phyloP scores from a whole-genome alignment of 2,888 invertebrate genomes.

The Lithosia quadra region DNA sequence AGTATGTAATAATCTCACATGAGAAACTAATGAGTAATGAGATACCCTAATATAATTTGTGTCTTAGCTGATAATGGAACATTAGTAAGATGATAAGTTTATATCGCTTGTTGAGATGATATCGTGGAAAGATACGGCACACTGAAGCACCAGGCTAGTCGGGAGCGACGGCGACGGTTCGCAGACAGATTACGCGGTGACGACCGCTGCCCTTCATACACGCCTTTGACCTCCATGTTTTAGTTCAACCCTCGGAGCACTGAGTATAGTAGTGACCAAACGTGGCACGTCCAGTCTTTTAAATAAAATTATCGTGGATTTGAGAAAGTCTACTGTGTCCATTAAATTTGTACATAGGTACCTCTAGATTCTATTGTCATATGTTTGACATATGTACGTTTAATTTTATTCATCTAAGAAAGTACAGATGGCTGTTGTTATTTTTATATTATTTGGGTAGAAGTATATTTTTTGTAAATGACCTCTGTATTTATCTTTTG shows the following conservation, averaged over 20 bases:
- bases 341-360: conserved; percentile 82
- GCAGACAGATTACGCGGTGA: conserved; percentile 48
- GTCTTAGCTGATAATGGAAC: conserved; percentile 85
- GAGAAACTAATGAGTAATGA: conserved; percentile 82
- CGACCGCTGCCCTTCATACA: conserved; percentile 58
- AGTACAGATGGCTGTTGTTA: conserved; percentile 88
- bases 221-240: conserved; percentile 65
- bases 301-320: conserved; percentile 65
- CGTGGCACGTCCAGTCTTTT: conserved; percentile 79
- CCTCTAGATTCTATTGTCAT: conserved; percentile 85
- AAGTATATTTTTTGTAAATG: conserved; percentile 87
- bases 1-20: conserved; percentile 83
- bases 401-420: conserved; percentile 87
- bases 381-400: conserved; percentile 86
- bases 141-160: conserved; percentile 50
- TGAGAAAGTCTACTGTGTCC: conserved; percentile 69
- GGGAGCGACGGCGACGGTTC: conserved; percentile 38
- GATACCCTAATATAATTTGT: conserved; percentile 85
- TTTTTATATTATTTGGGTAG: conserved; percentile 87
- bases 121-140: conserved; percentile 63
- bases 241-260: conserved; percentile 60
- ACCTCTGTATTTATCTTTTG: conserved; percentile 86
- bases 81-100: conserved; percentile 83
- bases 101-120: conserved; percentile 75
- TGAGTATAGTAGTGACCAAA: conserved; percentile 78